phyloP scores from a whole-genome alignment of 2,113 vertebrate genomes.

The Notothenia coriiceps region DNA sequence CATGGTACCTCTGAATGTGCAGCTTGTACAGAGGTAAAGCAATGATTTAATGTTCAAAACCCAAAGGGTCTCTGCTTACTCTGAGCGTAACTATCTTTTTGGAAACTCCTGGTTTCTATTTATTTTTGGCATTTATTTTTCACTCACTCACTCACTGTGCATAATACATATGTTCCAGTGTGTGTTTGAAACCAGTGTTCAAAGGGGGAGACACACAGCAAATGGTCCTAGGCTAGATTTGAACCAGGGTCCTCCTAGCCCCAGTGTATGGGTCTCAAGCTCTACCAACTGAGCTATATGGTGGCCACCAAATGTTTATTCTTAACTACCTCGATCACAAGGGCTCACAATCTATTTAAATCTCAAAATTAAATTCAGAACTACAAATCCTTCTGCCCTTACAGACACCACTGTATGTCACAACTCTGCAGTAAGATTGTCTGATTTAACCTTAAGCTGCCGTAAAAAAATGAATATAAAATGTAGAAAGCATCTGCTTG shows the following conservation, averaged over 20 bases:
- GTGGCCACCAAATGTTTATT: no score
- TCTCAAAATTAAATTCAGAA: neutral
- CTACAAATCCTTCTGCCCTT: neutral
- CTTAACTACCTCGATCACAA: neutral
- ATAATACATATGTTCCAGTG: neutral
- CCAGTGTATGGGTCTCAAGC: no score
- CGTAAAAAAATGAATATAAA: neutral
- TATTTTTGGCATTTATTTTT: neutral
- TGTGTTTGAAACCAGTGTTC: neutral
- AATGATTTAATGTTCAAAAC: neutral
- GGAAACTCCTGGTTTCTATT: neutral
- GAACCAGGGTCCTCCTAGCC: no score
- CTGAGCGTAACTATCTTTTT: constrained; percentile 1
- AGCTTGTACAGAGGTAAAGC: constrained; percentile 12
- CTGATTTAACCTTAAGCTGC: neutral
- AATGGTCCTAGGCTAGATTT: no score
- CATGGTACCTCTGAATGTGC: constrained; percentile 1
- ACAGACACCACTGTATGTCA: neutral
- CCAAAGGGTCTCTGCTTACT: neutral
- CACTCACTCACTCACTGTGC: neutral
- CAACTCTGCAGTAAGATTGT: constrained; percentile 1
- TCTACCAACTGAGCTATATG: no score
- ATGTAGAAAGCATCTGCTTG: constrained; percentile 25
- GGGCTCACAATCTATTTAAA: neutral
- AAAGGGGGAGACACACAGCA: no score